A percentile compares a stretch with the other conserved stretches of the same genome.
Conservation (phyloP, 2,113 vertebrate species). For the Theropithecus gelada region DNA sequence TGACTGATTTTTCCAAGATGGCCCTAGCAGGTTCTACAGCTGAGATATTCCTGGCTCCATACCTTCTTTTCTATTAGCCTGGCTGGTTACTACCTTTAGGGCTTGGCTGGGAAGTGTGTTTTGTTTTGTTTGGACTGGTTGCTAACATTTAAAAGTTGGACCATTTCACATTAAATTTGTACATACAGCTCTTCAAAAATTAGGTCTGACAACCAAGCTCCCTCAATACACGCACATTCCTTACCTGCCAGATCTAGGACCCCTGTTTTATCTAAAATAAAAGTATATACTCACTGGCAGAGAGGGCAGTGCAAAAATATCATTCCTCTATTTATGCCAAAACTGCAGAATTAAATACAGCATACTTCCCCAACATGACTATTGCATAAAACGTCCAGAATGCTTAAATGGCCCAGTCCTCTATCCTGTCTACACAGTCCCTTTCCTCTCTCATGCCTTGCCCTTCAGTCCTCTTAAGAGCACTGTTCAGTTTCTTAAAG, state of each 20-base stretch:
- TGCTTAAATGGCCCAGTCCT: background rate
- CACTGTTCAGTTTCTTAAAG: background rate
- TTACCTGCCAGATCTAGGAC: background rate
- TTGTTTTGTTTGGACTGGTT: conserved; percentile 4
- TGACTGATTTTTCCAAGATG: background rate
- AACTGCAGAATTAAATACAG: conserved; percentile 6
- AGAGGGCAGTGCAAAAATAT: background rate
- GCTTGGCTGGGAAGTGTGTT: background rate
- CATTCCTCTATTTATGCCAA: background rate
- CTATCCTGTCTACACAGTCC: background rate
- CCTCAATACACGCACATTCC: background rate
- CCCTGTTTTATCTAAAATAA: background rate
- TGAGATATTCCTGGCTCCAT: background rate
- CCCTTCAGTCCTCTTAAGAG: background rate
- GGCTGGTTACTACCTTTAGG: background rate
- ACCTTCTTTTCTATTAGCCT: background rate
- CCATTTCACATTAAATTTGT: conserved; percentile 1
- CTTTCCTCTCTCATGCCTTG: background rate
- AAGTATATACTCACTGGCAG: background rate
- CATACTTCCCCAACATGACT: background rate
- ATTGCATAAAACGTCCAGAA: background rate
- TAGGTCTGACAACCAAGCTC: background rate
- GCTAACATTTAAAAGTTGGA: background rate
- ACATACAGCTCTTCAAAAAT: background rate
- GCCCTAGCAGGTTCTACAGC: background rate